These are phyloP conservation scores for Ypsolopha scabrella DNA, from an alignment of 2,888 invertebrate species.

Conservation along the genomic window DNA sequence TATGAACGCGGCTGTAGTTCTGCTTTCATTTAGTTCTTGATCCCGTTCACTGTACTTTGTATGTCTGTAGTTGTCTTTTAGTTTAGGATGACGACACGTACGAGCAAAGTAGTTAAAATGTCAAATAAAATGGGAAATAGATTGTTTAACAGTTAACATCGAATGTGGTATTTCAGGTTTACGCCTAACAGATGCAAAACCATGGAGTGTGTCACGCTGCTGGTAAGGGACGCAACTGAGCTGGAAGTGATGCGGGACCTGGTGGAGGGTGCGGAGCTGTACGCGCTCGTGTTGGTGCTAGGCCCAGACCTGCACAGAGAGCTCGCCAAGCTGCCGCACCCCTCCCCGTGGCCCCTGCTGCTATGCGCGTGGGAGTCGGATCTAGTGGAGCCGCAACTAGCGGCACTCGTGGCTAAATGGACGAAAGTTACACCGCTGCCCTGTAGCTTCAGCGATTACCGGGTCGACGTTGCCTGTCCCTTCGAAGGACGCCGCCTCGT, in stretches of 20 bases:
- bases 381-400: constrained; percentile 39
- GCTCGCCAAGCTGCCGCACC: constrained; percentile 28
- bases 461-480: constrained; percentile 21
- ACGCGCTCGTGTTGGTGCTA: constrained; percentile 16
- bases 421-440: constrained; percentile 34
- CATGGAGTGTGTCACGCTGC: constrained; percentile 32
- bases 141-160: too few relatives aligned
- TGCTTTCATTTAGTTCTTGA: too few relatives aligned
- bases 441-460: constrained; percentile 19
- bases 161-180: too few relatives aligned
- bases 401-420: constrained; percentile 20
- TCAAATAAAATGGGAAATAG: too few relatives aligned
- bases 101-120: too few relatives aligned
- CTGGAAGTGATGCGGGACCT: constrained; percentile 43
- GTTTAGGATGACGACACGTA: too few relatives aligned
- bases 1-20: too few relatives aligned
- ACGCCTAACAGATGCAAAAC: not conserved
- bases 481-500: constrained; percentile 46
- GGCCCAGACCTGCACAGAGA: constrained; percentile 25
- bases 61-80: too few relatives aligned
- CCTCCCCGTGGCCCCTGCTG: not conserved
- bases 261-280: constrained; percentile 41
- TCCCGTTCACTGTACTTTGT: too few relatives aligned
- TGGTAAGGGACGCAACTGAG: constrained; percentile 53
- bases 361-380: not conserved